Evolutionary conservation across 2,113 vertebrate genomes (phyloP), one percentile per base, ranked within the genome.

Genomic region (Catharus fuscescens): DNA sequence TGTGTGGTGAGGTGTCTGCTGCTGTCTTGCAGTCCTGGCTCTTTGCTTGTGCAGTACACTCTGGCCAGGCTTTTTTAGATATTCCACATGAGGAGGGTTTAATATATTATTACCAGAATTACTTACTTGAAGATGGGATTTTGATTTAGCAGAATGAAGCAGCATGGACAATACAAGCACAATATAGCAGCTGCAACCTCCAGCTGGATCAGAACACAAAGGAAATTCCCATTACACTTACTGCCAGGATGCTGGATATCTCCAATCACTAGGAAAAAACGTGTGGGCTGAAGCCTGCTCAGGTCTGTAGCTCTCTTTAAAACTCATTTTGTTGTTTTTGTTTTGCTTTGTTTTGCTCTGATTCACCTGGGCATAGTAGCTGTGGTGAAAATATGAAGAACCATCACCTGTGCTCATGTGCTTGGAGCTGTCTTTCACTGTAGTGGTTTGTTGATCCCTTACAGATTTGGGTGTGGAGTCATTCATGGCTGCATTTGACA

Each of bases 191-290:
- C 17, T 47, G 24, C 31, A 73, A 31, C 36, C 26, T 84, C 21
- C 36, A 45, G 32, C 3, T 81, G 50, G 29, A 38, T 74, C 20
- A 48, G 42, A 80, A 4, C 40, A 28, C 13, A 50, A 57, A 52
- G 0, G 0, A 48, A 77, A 73, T 53, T 90, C 13, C 28, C 3
- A 2, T 44, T 61, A n/a, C 0, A 0, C 12, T 57, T 31, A 48
- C 20, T 2, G 1, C 40, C 16, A 8, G 21, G 42, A 40, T 11
- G 4, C 34, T 77, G 34, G 6, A 2, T 77, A 24, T 78, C 18
- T 57, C 21, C 10, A 45, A 0, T 28, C 32, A 32, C 7, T 0
- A 11, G 14, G 15, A 67, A 61, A 42, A 86, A 80, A 65, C 13
- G 19, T 0, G 0, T 72, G 16, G 14, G 19, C 21, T 61, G 72